Conservation (phyloP, 2,113 vertebrate species). For the Hirundichthys speculiger region DNA sequence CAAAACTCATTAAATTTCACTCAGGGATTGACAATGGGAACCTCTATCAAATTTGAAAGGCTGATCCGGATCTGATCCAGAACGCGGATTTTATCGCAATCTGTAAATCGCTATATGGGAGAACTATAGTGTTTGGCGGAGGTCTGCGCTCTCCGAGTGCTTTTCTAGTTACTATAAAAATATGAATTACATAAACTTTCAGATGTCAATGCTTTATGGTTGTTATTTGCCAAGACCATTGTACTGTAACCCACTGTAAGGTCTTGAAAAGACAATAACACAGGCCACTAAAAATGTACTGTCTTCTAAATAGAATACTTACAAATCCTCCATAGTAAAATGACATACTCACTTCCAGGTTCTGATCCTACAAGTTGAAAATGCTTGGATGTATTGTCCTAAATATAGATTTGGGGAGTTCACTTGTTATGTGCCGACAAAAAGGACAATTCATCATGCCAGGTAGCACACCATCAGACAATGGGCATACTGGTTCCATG, state of each 20-base stretch:
- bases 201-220: slow-evolving; percentile 6
- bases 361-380: neutral
- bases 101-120: too few relatives aligned
- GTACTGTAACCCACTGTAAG: neutral
- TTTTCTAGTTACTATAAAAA: neutral
- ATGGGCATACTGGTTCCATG: slow-evolving; percentile 8
- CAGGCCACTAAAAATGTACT: neutral
- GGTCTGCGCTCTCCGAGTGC: too few relatives aligned
- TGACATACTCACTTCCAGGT: neutral
- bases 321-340: neutral
- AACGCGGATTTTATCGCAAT: too few relatives aligned
- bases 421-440: neutral
- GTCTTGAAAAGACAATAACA: neutral
- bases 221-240: slow-evolving; percentile 10
- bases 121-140: too few relatives aligned
- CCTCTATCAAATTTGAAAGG: too few relatives aligned
- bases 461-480: slow-evolving; percentile 21
- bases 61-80: too few relatives aligned
- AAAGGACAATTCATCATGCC: slow-evolving; percentile 17
- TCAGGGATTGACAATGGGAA: too few relatives aligned
- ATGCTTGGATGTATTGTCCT: neutral
- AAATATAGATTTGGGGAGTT: neutral
- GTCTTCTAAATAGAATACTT: slow-evolving; percentile 2
- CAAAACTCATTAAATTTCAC: too few relatives aligned
- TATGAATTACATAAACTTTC: slow-evolving; percentile 5